Evolutionary conservation across 2,888 invertebrate genomes (phyloP).

Genomic region (Meteorus cinctellus): DNA sequence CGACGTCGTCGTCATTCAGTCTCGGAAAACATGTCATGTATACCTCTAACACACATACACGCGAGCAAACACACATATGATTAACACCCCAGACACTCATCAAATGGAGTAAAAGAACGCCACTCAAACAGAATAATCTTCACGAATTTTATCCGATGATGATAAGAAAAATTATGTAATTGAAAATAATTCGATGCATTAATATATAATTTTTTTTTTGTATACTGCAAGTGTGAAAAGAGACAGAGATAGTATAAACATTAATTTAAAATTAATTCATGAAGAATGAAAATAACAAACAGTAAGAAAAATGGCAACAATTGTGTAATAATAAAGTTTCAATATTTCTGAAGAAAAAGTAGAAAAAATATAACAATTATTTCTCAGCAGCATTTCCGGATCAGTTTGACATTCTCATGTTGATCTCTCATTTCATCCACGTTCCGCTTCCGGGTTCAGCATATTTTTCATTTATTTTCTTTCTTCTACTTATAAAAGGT

Average conservation of each 20-base stretch:
- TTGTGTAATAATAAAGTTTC: slow-evolving; percentile 2
- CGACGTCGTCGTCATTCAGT: slow-evolving; percentile 1
- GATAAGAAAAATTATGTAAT: slow-evolving; percentile 1
- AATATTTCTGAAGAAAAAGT: slow-evolving; percentile 14
- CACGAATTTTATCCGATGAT: not conserved
- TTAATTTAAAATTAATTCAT: not conserved
- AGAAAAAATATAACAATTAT: slow-evolving; percentile 3
- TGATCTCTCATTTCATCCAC: slow-evolving; percentile 36
- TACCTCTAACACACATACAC: slow-evolving; percentile 12
- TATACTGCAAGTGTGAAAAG: not conserved
- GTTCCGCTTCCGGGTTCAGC: slow-evolving; percentile 49
- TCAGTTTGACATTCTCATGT: slow-evolving; percentile 18
- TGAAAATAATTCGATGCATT: not conserved
- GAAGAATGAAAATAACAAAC: not conserved
- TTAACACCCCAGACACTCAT: slow-evolving; percentile 2
- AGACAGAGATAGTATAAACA: not conserved
- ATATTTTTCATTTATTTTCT: not conserved
- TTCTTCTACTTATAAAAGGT: not conserved
- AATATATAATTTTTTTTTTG: not conserved
- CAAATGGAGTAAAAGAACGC: not conserved
- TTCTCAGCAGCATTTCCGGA: slow-evolving; percentile 23
- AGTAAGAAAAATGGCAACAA: not conserved
- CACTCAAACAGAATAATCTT: not conserved
- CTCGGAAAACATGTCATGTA: not conserved
- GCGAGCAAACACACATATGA: not conserved